A percentile compares a stretch with the other conserved stretches of the same genome.
Evolutionary conservation across 2,888 invertebrate genomes (phyloP).

Genomic region (Drosophila monieri): DNA sequence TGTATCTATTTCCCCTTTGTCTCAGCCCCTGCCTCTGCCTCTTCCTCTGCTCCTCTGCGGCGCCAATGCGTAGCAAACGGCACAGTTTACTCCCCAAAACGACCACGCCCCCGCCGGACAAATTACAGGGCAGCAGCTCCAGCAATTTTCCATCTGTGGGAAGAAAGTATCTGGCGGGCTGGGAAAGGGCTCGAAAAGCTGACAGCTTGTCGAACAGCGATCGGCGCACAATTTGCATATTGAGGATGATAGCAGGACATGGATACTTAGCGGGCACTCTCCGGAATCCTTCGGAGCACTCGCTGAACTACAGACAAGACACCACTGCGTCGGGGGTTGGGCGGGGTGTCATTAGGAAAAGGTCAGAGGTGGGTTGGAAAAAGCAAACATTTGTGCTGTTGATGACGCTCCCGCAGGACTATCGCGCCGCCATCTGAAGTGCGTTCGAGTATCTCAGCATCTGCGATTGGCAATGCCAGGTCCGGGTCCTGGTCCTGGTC

Average conservation of each 20-base stretch:
- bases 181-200: constrained; percentile 37
- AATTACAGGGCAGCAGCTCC: constrained; percentile 28
- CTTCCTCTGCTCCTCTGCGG: constrained; percentile 14
- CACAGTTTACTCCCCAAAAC: constrained; percentile 60
- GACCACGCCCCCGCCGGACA: constrained; percentile 20
- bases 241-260: constrained; percentile 25
- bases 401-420: constrained; percentile 70
- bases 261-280: constrained; percentile 13
- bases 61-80: constrained; percentile 75
- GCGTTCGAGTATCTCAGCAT: constrained; percentile 24
- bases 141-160: constrained; percentile 34
- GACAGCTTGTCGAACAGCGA: constrained; percentile 58
- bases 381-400: constrained; percentile 74
- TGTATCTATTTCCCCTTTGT: constrained; percentile 54
- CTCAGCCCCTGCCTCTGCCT: not conserved
- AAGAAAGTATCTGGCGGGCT: constrained; percentile 9
- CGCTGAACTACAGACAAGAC: too few species aligned
- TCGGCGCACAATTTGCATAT: constrained; percentile 38
- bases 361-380: constrained; percentile 58
- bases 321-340: not conserved
- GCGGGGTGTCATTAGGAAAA: constrained; percentile 57
- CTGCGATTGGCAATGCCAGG: constrained; percentile 65
- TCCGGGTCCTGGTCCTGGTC: constrained; percentile 43
- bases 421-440: constrained; percentile 32
- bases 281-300: too few species aligned